phyloP scores from a whole-genome alignment of 2,888 invertebrate species.

The Melanophora roralis region DNA sequence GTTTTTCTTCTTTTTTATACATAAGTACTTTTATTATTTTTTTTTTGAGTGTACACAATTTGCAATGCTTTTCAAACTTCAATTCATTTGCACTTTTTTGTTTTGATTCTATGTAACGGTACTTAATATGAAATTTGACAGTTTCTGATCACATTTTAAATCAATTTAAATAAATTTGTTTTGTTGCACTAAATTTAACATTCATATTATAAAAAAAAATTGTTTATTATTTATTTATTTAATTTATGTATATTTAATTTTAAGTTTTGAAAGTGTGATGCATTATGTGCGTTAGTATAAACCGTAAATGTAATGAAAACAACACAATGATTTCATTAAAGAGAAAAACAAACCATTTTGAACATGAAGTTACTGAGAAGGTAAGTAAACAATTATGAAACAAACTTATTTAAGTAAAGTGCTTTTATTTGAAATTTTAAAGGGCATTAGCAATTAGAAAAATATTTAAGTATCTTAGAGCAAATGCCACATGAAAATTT shows the following conservation, averaged over 20 bases:
- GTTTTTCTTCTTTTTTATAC: no score
- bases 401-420: constrained; percentile 64
- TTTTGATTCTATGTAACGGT: constrained; percentile 8
- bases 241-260: no score
- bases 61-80: not conserved
- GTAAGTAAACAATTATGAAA: constrained; percentile 49
- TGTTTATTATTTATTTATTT: no score
- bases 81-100: not conserved
- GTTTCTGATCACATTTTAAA: no score
- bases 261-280: no score
- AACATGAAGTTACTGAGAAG: constrained; percentile 63
- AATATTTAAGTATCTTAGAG: constrained; percentile 45
- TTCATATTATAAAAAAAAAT: no score
- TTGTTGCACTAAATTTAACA: no score
- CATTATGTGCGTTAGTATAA: constrained; percentile 34
- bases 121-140: no score
- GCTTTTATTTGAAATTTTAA: constrained; percentile 73
- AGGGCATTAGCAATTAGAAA: constrained; percentile 69
- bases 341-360: constrained; percentile 64
- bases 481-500: constrained; percentile 71
- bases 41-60: not conserved
- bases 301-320: constrained; percentile 34
- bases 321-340: constrained; percentile 59
- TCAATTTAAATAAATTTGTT: no score
- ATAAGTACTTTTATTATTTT: not conserved